A percentile compares a stretch with the other conserved stretches of the same genome.
Evolutionary conservation across 1,140 invertebrate species (phyloP).

Genomic region (Drosophila hydei): DNA sequence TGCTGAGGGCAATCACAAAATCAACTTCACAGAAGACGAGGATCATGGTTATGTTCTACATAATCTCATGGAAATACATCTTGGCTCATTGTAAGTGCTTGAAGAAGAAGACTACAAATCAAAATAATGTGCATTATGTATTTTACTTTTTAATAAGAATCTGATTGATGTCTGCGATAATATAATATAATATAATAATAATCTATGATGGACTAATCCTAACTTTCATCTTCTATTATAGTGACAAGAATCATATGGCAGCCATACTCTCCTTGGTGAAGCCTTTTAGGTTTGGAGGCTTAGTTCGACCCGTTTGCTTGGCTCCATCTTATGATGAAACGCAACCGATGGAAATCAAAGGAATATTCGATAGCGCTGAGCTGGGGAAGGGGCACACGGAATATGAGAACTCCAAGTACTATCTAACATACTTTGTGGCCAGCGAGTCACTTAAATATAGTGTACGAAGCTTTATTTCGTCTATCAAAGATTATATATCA

Average conservation of each 20-base stretch:
- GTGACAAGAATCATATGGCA: not conserved
- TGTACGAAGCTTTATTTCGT: not conserved
- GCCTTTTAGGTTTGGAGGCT: conserved; percentile 9
- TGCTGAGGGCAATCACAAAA: not conserved
- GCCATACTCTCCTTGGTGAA: not conserved
- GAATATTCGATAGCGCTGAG: not conserved
- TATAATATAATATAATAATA: too few species aligned
- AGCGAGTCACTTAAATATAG: not conserved
- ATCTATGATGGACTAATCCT: not conserved
- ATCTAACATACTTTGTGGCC: conserved; percentile 7
- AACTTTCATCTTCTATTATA: not conserved
- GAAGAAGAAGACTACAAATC: too few species aligned
- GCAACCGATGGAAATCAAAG: too few species aligned
- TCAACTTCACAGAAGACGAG: not conserved
- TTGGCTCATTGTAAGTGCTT: not conserved
- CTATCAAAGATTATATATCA: not conserved
- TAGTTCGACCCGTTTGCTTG: conserved; percentile 25
- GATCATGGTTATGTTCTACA: conserved; percentile 14
- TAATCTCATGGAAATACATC: not conserved
- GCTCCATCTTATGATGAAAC: not conserved
- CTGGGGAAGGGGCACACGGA: not conserved
- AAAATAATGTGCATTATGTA: too few species aligned
- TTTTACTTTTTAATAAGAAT: too few species aligned
- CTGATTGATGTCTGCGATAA: too few species aligned
- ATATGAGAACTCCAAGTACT: not conserved